Evolutionary conservation across 2,797 vertebrate species (phyloP).

Genomic region (Crocidura indochinensis): DNA sequence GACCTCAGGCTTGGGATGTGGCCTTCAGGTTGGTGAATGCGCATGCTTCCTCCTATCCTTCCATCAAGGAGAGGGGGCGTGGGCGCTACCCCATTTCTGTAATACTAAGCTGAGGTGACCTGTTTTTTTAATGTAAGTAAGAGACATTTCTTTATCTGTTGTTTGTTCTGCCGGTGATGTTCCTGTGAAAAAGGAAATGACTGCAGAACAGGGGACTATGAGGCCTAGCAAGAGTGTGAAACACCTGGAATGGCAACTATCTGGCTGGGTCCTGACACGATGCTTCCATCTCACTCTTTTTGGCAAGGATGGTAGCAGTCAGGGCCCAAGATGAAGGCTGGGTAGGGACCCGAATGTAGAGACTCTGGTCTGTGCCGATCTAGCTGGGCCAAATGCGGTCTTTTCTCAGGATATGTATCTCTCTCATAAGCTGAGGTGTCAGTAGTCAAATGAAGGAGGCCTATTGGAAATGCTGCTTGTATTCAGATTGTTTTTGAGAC

Average conservation of each 20-base stretch:
- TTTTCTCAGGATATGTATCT: constrained; percentile 54
- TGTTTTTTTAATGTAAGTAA: constrained; percentile 80
- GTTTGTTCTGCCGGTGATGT: constrained; percentile 55
- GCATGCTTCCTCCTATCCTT: constrained; percentile 65
- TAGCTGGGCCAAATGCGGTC: neutral
- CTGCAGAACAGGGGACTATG: constrained; percentile 42
- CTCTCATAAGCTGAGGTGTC: constrained; percentile 48
- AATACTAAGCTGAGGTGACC: constrained; percentile 74
- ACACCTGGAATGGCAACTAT: constrained; percentile 22
- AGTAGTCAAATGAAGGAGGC: constrained; percentile 57
- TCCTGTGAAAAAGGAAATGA: constrained; percentile 64
- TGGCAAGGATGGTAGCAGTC: constrained; percentile 24
- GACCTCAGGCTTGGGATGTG: constrained; percentile 73
- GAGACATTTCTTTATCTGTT: constrained; percentile 38
- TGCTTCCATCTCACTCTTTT: constrained; percentile 18
- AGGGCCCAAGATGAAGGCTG: neutral
- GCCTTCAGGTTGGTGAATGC: constrained; percentile 74
- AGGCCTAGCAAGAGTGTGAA: constrained; percentile 59
- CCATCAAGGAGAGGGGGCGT: neutral
- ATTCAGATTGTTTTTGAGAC: constrained; percentile 70
- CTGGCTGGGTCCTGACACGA: constrained; percentile 41
- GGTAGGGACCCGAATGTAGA: neutral
- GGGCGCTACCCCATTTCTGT: constrained; percentile 65
- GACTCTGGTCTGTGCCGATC: neutral
- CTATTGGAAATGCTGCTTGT: neutral